Evolutionary conservation across 2,888 invertebrate genomes (phyloP), one percentile per base, ranked within the genome.

Genomic region (Lycaena phlaeas): DNA sequence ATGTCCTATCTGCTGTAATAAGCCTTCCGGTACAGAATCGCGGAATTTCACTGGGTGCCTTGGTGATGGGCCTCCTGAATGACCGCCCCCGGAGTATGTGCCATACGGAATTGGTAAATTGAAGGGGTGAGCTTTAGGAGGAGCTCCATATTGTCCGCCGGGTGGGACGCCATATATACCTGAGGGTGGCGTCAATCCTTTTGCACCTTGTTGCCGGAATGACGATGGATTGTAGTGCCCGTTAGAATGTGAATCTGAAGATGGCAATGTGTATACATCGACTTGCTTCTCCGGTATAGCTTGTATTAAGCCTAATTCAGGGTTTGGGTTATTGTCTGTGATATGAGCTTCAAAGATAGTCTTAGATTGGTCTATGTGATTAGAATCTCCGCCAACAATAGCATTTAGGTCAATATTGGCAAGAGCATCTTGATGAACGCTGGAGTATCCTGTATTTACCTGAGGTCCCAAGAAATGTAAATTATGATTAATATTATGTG

Each of bases 11-110:
- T 87, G 89, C 50, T 90, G 87, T 2, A 92, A 72, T 3, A 93
- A 68, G 0, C 91, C 91, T 37, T 87, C 82, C 0, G 92, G 92
- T 0, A 93, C 90, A 0, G 91, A 88, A n/a, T 92, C 90, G 31
- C 92, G 86, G 65, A 92, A 92, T 49, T 90, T 87, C 3, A 92
- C 86, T 0, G 93, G 93, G 22, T 85, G 85, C 56, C 81, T 84
- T 1, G 89, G 88, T 1, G 64, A 63, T 36, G 62, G 70, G 1
- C 78, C 73, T 2, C 85, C 81, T 0, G 79, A 61, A 47, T 74
- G 73, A 0, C 76, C 75, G 0, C 85, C 84, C 3, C 85, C 84
- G 0, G 85, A 78, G 39, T 69, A 64, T 0, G 70, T 61, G 0
- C 85, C 85, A 39, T 82, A 84, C 0, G 82, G 78, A 2, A 85